These are phyloP conservation scores for Leucania comma DNA, from an alignment of 2,888 invertebrate genomes.

Conservation along the genomic window DNA sequence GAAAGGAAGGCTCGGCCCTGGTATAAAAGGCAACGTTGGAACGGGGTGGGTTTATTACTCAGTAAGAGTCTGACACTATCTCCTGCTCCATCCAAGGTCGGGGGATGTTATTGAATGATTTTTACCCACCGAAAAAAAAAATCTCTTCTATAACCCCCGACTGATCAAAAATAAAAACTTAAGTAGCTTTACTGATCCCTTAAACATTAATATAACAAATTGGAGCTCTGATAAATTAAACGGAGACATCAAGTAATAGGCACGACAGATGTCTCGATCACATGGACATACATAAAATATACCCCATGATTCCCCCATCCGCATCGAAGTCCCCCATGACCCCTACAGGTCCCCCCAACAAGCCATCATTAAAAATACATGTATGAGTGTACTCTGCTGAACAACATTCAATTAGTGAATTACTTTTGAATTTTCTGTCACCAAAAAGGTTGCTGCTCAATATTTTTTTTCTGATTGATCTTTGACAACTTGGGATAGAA, in stretches of 20 bases:
- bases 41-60: too few species aligned
- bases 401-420: constrained; percentile 37
- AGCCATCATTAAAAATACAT: constrained; percentile 54
- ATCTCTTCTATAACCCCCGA: too few species aligned
- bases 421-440: constrained; percentile 23
- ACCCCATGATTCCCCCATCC: constrained; percentile 32
- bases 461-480: too few species aligned
- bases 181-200: background rate
- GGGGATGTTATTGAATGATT: too few species aligned
- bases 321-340: constrained; percentile 1
- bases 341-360: constrained; percentile 10
- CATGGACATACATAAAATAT: constrained; percentile 50
- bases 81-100: too few species aligned
- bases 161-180: background rate
- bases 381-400: constrained; percentile 6
- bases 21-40: too few species aligned
- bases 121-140: too few species aligned
- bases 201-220: constrained; percentile 20
- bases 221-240: constrained; percentile 16
- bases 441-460: background rate
- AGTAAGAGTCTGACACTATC: too few species aligned
- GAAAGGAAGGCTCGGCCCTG: too few species aligned
- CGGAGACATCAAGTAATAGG: constrained; percentile 25
- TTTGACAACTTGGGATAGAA: too few species aligned
- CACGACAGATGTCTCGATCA: constrained; percentile 35